phyloP scores from a whole-genome alignment of 2,113 vertebrate genomes.

The Symphodus melops region DNA sequence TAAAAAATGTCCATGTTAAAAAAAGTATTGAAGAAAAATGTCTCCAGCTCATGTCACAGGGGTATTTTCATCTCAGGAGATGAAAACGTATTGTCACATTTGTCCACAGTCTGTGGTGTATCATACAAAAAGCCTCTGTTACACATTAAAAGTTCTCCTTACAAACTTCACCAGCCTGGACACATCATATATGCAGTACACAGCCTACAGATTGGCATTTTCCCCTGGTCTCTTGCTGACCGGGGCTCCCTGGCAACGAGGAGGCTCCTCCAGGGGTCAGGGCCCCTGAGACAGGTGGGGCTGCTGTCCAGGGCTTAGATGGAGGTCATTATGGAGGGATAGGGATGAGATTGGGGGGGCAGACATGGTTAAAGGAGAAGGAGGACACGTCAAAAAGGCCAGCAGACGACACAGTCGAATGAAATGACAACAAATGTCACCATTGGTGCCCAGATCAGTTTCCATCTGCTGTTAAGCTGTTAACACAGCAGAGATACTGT shows the following conservation, averaged over 20 bases:
- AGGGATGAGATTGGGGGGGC: background rate
- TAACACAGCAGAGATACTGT: slow-evolving; percentile 1
- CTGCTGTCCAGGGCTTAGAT: slow-evolving; percentile 56
- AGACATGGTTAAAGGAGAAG: slow-evolving; percentile 47
- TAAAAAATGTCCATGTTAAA: no score
- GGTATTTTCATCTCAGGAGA: no score
- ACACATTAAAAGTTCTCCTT: slow-evolving; percentile 36
- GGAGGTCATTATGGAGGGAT: slow-evolving; percentile 56
- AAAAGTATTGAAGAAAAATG: no score
- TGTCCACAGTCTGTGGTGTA: no score
- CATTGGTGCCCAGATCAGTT: background rate
- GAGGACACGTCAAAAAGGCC: slow-evolving; percentile 52
- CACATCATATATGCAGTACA: slow-evolving; percentile 52
- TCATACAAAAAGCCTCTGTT: background rate
- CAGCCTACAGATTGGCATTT: slow-evolving; percentile 55
- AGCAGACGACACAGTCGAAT: slow-evolving; percentile 52
- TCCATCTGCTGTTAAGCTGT: slow-evolving; percentile 17
- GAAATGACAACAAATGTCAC: slow-evolving; percentile 69
- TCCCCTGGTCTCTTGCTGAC: slow-evolving; percentile 39
- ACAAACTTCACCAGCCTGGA: slow-evolving; percentile 10
- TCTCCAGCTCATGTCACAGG: no score
- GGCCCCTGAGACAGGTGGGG: slow-evolving; percentile 54
- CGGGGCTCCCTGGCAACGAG: slow-evolving; percentile 63
- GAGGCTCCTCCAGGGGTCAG: slow-evolving; percentile 55
- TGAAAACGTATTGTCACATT: no score